A percentile compares a stretch with the other conserved stretches of the same genome.
Evolutionary conservation across 2,113 vertebrate genomes (phyloP).

Genomic region (Phodopus roborovskii): DNA sequence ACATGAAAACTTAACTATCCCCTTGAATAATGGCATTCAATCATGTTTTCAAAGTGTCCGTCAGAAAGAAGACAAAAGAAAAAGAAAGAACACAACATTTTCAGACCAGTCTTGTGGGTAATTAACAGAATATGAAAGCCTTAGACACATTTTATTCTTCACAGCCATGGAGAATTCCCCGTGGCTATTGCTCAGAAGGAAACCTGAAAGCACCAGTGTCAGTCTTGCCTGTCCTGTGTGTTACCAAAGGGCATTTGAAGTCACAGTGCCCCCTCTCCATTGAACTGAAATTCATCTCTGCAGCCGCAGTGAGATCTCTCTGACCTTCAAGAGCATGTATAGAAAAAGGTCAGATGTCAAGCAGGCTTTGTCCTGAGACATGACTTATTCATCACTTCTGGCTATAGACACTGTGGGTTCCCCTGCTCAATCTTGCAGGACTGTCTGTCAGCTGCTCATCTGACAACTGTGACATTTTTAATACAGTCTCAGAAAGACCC

Average conservation of each 20-base stretch:
- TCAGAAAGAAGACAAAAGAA: neutral
- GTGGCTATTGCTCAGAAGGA: neutral
- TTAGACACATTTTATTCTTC: neutral
- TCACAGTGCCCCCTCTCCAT: neutral
- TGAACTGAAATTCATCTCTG: slow-evolving; percentile 9
- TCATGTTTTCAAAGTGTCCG: neutral
- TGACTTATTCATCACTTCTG: neutral
- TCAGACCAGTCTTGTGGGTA: neutral
- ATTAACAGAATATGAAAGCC: neutral
- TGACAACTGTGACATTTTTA: neutral
- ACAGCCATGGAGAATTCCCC: neutral
- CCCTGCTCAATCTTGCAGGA: neutral
- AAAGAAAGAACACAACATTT: slow-evolving; percentile 36
- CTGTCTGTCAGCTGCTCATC: neutral
- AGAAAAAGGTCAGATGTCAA: slow-evolving; percentile 46
- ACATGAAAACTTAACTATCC: neutral
- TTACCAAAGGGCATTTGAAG: neutral
- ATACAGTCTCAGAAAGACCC: neutral
- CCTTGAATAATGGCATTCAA: slow-evolving; percentile 7
- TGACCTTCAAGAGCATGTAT: neutral
- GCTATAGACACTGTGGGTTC: neutral
- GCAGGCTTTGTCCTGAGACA: neutral
- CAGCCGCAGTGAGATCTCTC: neutral
- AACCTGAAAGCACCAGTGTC: neutral
- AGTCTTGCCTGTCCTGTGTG: neutral